Evolutionary conservation across 2,797 vertebrate genomes (phyloP), one percentile per base, ranked within the genome.

Genomic region (Fistularia tabacaria): DNA sequence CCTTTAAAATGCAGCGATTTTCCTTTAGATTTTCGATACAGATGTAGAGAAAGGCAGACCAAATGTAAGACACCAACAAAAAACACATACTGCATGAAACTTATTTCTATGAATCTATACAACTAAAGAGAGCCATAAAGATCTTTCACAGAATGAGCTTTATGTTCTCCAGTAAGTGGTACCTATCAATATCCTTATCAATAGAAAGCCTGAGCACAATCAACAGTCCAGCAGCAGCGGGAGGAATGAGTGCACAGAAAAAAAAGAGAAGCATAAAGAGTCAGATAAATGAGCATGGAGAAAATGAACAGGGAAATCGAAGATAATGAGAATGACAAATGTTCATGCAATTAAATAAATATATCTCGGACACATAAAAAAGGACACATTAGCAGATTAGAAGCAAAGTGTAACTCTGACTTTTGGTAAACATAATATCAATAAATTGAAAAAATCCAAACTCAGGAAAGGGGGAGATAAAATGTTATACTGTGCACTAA

Each of bases 181-280:
- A 99, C 97, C 96, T 98, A 98, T 95, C 90, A 88, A 96, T 94
- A 92, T 98, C 95, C 89, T 93, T 94, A 98, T 98, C 97, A 96
- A 98, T 93, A 94, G 92, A 97, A 90, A 98, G 93, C 88, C 96
- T 99, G 94, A 83, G 77, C 51, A 88, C 91, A 95, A 88, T 91
- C 36, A 92, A 88, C 87, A 89, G 88, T 90, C 87, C 78, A 77
- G 93, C 90, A 85, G 92, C 92, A 85, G 90, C 83, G 89, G 85
- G 83, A 85, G 69, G 79, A 54, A 81, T 73, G 64, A 76, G 70
- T 64, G 59, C 54, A 79, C 45, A 79, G 57, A 74, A 61, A 66
- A 63, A 65, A 71, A 13, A 76, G 59, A 89, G 74, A 81, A 77
- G 71, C 61, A 90, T 61, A 90, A 69, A 88, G 47, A 83, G 83